These are phyloP conservation scores for Stratiomys singularior DNA, from an alignment of 2,888 invertebrate genomes.

Conservation along the genomic window DNA sequence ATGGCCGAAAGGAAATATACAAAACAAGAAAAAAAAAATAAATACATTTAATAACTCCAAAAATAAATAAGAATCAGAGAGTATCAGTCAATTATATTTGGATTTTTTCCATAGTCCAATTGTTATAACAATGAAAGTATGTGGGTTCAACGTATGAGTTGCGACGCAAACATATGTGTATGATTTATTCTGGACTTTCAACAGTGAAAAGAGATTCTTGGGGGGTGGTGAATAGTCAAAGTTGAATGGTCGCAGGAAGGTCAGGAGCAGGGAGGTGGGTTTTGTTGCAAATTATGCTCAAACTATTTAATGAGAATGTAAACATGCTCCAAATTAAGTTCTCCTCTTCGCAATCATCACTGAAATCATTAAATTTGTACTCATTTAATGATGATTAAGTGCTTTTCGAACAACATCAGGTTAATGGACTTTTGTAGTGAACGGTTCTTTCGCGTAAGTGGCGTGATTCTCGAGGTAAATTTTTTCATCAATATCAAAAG, in stretches of 20 bases:
- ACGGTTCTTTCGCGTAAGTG: background rate
- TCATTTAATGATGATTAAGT: background rate
- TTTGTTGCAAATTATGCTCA: background rate
- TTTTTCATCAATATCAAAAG: background rate
- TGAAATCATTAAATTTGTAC: background rate
- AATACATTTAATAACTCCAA: background rate
- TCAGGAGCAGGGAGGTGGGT: background rate
- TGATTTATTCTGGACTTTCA: too few relatives aligned
- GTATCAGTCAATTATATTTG: conserved; percentile 17
- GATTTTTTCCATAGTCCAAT: background rate
- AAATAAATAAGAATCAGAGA: background rate
- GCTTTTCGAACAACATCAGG: conserved; percentile 5
- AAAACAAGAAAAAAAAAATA: background rate
- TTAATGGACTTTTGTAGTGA: conserved; percentile 14
- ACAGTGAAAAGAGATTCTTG: background rate
- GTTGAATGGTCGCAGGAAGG: conserved; percentile 20
- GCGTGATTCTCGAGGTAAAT: background rate
- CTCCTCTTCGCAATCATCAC: conserved; percentile 18
- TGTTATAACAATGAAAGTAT: too few relatives aligned
- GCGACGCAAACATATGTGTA: background rate
- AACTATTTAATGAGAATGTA: background rate
- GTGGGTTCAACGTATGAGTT: too few relatives aligned
- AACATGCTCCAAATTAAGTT: background rate
- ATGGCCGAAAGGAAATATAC: background rate
- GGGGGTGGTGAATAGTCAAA: background rate